Conservation (phyloP, 30 jellyfish, hydroid and myxozoan genomes). For the Aurelia aurita region DNA sequence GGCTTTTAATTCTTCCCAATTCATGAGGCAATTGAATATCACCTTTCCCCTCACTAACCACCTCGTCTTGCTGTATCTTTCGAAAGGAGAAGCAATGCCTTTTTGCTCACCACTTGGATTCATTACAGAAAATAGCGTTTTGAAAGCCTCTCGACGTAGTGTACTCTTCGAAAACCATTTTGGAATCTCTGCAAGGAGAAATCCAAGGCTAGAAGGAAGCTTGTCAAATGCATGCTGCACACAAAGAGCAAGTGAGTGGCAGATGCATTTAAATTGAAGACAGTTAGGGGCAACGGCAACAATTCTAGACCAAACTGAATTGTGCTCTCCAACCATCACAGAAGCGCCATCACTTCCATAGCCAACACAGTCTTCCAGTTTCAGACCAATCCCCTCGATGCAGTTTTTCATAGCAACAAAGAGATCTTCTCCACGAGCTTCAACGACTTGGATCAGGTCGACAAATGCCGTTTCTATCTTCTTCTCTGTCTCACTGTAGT, state of each 20-base stretch:
- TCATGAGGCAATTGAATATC: slow-evolving; percentile 39
- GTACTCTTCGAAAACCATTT: slow-evolving; percentile 53
- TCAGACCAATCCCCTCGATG: slow-evolving; percentile 21
- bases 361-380: slow-evolving; percentile 42
- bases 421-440: slow-evolving; percentile 32
- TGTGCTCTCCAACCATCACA: slow-evolving; percentile 69
- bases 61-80: slow-evolving; percentile 36
- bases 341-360: slow-evolving; percentile 73
- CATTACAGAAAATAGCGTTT: slow-evolving; percentile 26
- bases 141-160: slow-evolving; percentile 60
- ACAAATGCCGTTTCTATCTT: slow-evolving; percentile 53
- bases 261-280: slow-evolving; percentile 38
- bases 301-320: slow-evolving; percentile 70
- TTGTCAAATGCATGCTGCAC: slow-evolving; percentile 56
- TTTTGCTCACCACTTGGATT: slow-evolving; percentile 43
- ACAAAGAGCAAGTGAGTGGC: slow-evolving; percentile 53
- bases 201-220: slow-evolving; percentile 41
- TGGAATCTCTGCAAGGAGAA: slow-evolving; percentile 33
- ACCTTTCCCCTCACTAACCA: slow-evolving; percentile 79
- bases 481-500: slow-evolving; percentile 46
- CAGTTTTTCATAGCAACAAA: slow-evolving; percentile 18
- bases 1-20: slow-evolving; percentile 75
- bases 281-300: slow-evolving; percentile 36
- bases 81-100: slow-evolving; percentile 51
- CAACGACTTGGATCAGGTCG: slow-evolving; percentile 25